These are phyloP conservation scores for Diacarnus erythraeanus DNA, from an alignment of 37 sponge, comb jelly and placozoan genomes.

Conservation along the genomic window DNA sequence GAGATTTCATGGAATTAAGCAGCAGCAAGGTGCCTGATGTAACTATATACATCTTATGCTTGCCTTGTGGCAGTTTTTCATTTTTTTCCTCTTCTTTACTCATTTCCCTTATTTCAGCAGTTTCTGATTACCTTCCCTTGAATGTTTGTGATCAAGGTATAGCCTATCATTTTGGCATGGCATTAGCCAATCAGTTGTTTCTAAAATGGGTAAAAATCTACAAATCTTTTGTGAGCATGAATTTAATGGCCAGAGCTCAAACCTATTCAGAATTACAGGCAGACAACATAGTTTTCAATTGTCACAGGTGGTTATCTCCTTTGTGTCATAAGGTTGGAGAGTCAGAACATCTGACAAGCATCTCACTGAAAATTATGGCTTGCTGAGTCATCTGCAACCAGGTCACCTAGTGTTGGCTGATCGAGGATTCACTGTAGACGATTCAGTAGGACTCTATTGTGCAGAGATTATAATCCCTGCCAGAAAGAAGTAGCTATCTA, in stretches of 20 bases:
- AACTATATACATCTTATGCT: neutral
- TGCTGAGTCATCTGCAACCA: constrained; percentile 23
- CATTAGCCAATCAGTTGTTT: constrained; percentile 38
- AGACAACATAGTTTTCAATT: too few relatives aligned
- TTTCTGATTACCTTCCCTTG: neutral
- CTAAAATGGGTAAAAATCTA: constrained; percentile 45
- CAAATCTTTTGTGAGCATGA: constrained; percentile 36
- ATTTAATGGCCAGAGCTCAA: constrained; percentile 35
- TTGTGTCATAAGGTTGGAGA: constrained; percentile 56
- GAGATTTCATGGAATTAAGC: neutral
- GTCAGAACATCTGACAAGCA: constrained; percentile 40
- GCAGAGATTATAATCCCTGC: too few relatives aligned
- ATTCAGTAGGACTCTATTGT: constrained; percentile 36
- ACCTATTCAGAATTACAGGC: too few relatives aligned
- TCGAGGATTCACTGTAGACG: constrained; percentile 29
- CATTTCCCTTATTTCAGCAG: neutral
- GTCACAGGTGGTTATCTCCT: constrained; percentile 27
- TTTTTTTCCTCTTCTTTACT: neutral
- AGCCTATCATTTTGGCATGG: constrained; percentile 47
- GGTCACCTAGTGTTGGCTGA: constrained; percentile 54
- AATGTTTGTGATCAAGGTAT: constrained; percentile 35
- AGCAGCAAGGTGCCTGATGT: neutral
- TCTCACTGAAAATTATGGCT: constrained; percentile 52
- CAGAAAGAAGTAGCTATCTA: neutral
- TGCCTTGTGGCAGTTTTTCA: neutral